phyloP scores from a whole-genome alignment of 2,113 vertebrate genomes.

The Pachyramphus minor region DNA sequence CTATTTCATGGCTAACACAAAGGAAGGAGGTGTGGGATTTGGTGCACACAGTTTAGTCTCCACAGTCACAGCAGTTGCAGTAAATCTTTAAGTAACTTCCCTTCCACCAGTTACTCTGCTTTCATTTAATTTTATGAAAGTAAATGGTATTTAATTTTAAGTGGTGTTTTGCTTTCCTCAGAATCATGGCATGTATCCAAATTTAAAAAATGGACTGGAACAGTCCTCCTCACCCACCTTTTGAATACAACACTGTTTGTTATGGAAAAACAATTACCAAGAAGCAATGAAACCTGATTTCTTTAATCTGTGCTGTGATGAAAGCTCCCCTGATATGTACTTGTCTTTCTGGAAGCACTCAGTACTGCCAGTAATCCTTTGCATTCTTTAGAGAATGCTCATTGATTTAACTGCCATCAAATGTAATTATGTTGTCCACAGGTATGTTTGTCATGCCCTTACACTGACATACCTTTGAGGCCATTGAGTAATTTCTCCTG shows the following conservation, averaged over 20 bases:
- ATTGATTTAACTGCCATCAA: constrained; percentile 30
- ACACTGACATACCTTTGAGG: not conserved
- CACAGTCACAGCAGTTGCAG: not conserved
- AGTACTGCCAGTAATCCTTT: constrained; percentile 22
- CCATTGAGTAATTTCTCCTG: not conserved
- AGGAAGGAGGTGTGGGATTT: not conserved
- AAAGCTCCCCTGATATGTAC: constrained; percentile 3
- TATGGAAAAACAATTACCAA: constrained; percentile 37
- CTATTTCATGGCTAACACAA: not conserved
- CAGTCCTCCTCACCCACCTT: not conserved
- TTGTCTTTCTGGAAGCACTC: constrained; percentile 45
- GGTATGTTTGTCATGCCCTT: constrained; percentile 21
- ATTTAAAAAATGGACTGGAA: not conserved
- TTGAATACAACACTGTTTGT: not conserved
- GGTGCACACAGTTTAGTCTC: not conserved
- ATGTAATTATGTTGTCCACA: not conserved
- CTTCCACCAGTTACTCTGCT: not conserved
- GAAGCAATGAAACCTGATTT: not conserved
- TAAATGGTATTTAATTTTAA: not conserved
- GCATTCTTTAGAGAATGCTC: constrained; percentile 28
- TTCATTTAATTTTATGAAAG: not conserved
- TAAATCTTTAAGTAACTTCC: not conserved
- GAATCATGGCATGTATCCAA: not conserved
- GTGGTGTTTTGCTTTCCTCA: not conserved
- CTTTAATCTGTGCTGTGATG: constrained; percentile 27